Evolutionary conservation across 35 echinoderm and acorn worm species (phyloP).

Genomic region (Antedon bifida): DNA sequence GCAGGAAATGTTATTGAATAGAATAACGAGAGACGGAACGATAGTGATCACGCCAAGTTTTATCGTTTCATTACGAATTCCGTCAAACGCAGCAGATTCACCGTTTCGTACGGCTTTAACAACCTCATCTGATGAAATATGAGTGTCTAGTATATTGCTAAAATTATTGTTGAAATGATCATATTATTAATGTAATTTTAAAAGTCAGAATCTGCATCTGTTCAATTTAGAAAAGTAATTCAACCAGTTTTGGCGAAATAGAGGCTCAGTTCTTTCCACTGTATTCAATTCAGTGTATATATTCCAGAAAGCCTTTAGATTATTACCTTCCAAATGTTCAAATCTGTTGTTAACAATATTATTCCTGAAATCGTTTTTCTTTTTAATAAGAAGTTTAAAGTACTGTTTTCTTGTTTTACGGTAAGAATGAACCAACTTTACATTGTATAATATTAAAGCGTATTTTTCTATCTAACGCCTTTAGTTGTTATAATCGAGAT

Average conservation of each 20-base stretch:
- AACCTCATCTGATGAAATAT: too few relatives aligned
- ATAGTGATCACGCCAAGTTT: too few relatives aligned
- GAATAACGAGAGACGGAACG: too few relatives aligned
- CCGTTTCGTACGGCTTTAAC: too few relatives aligned
- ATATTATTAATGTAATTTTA: neutral
- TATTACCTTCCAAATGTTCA: neutral
- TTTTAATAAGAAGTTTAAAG: neutral
- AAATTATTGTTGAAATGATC: neutral
- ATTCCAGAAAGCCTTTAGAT: neutral
- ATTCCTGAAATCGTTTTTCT: neutral
- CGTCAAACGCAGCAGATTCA: too few relatives aligned
- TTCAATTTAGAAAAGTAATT: neutral
- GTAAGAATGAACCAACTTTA: too few relatives aligned
- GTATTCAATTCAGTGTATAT: neutral
- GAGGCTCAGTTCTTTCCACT: neutral
- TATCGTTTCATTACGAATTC: too few relatives aligned
- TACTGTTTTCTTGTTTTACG: neutral
- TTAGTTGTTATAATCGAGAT: neutral
- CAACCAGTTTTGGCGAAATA: neutral
- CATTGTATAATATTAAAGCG: too few relatives aligned
- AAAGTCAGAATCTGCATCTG: neutral
- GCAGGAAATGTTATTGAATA: too few relatives aligned
- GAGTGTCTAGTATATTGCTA: neutral
- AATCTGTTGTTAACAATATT: neutral
- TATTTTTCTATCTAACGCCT: neutral